Conservation (phyloP, 2,888 invertebrate genomes). For the Drosophila atripex region DNA sequence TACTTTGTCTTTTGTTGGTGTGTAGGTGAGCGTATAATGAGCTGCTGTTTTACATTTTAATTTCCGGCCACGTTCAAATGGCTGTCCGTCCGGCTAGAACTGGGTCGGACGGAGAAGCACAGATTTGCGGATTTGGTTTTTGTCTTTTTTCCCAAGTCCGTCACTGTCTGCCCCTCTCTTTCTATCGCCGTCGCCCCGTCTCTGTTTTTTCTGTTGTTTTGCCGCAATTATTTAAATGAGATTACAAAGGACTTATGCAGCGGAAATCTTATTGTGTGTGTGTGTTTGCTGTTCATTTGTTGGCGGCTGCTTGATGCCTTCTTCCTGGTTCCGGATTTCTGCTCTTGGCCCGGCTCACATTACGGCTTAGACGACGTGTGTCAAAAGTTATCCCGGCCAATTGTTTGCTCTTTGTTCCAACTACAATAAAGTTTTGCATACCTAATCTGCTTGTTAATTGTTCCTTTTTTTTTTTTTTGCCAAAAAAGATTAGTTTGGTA, state of each 20-base stretch:
- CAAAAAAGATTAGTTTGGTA: slow-evolving; percentile 13
- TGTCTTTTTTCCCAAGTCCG: slow-evolving; percentile 30
- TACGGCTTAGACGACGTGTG: slow-evolving; percentile 47
- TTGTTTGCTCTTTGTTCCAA: slow-evolving; percentile 44
- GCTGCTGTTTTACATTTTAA: slow-evolving; percentile 77
- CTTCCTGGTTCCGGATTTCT: slow-evolving; percentile 11
- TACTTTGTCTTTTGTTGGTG: slow-evolving; percentile 18
- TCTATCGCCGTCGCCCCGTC: slow-evolving; percentile 21
- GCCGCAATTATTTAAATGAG: slow-evolving; percentile 78
- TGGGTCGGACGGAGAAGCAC: slow-evolving; percentile 30
- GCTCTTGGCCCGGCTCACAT: slow-evolving; percentile 40
- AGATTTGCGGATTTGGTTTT: slow-evolving; percentile 49
- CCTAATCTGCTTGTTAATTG: slow-evolving; percentile 49
- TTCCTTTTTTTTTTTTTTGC: slow-evolving; percentile 24
- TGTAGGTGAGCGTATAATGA: slow-evolving; percentile 70
- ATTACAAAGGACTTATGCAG: slow-evolving; percentile 69
- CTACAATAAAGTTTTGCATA: slow-evolving; percentile 39
- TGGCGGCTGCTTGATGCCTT: slow-evolving; percentile 19
- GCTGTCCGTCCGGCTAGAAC: slow-evolving; percentile 8
- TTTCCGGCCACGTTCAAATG: slow-evolving; percentile 61
- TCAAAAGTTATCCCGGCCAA: slow-evolving; percentile 47
- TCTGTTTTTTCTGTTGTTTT: slow-evolving; percentile 45
- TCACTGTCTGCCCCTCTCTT: slow-evolving; percentile 8
- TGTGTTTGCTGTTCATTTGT: slow-evolving; percentile 53
- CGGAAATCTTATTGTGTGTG: slow-evolving; percentile 60